Evolutionary conservation across 2,888 invertebrate genomes (phyloP), one percentile per base, ranked within the genome.

Genomic region (Anoncus sp.): DNA sequence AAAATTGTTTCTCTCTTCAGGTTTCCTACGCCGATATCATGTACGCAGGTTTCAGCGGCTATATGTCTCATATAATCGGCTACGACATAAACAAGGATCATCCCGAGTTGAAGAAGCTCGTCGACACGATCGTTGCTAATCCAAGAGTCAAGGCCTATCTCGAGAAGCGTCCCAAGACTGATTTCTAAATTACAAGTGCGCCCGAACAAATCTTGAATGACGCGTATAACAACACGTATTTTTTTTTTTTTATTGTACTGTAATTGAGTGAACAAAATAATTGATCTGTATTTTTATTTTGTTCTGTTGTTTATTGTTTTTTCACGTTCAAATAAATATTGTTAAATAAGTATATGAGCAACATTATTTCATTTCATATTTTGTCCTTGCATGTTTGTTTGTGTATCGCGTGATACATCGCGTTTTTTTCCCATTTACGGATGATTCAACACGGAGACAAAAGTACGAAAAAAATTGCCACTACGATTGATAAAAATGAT

Each of bases 11-110:
- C 76, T 77, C 22, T 72, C 89, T 87, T 18, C 87, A 92, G 92
- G 75, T 92, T n/a, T 91, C 92, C 0, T 92, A 92, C 92, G 92
- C 87, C 0, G 92, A 93, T 75, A 86, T 92, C 60, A 43, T 90
- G 14, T 91, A 91, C 72, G 84, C 91, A 0, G 91, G 91, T 0
- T 79, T 90, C 55, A 85, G 81, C 38, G 91, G 91, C 4, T 90
- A 90, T 76, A 16, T 92, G 43, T 89, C 89, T 35, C 62, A 69
- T 14, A 69, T 86, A 1, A 4, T 88, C 20, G 85, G 72, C 1
- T 66, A 81, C 1, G 89, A 92, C 43, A 70, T 92, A 0, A 91
- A 91, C 75, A 77, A 87, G 53, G 88, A 91, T 82, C 91, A 91
- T 79, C 92, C 92, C 0, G 87, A 87, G 63, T 81, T 93, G 84